Percentiles rank a stretch among this genome's conserved stretches.
Conservation (phyloP, 2,113 vertebrate genomes). For the Urocitellus parryii region DNA sequence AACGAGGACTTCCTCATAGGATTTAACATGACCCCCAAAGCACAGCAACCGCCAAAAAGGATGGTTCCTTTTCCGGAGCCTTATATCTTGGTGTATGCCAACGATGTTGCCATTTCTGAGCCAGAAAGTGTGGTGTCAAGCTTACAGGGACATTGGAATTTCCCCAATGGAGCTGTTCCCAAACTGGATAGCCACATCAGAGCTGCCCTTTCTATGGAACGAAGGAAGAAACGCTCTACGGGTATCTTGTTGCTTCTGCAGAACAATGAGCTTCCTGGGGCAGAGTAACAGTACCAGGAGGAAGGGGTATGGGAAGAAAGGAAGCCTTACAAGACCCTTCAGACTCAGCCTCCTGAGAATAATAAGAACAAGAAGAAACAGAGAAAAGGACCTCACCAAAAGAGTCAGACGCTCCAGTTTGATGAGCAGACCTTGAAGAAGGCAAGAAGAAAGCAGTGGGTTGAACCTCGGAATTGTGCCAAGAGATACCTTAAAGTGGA, state of each 20-base stretch:
- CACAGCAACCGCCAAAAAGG: conserved; percentile 84
- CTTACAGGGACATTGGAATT: conserved; percentile 87
- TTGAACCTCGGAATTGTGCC: conserved; percentile 93
- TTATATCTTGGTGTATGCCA: conserved; percentile 97
- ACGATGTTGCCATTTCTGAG: conserved; percentile 95
- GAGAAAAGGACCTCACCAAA: conserved; percentile 91
- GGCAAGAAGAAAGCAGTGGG: conserved; percentile 96
- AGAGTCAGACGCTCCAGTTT: conserved; percentile 94
- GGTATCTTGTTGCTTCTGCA: conserved; percentile 91
- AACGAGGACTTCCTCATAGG: conserved; percentile 91
- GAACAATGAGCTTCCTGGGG: conserved; percentile 96
- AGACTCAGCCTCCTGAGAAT: conserved; percentile 89
- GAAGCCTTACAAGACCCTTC: conserved; percentile 90
- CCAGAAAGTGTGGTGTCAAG: conserved; percentile 93
- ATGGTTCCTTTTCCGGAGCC: conserved; percentile 88
- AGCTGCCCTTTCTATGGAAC: conserved; percentile 61
- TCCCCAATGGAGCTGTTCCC: conserved; percentile 76
- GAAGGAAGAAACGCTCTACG: conserved; percentile 88
- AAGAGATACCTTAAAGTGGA: conserved; percentile 97
- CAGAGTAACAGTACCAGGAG: conserved; percentile 90
- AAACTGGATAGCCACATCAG: conserved; percentile 75
- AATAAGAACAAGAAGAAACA: conserved; percentile 92
- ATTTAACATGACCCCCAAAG: conserved; percentile 88
- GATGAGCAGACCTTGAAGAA: conserved; percentile 96
- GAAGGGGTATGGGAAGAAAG: conserved; percentile 89